Conservation (phyloP, 2,797 vertebrate species). For the Telmatherina bonti region DNA sequence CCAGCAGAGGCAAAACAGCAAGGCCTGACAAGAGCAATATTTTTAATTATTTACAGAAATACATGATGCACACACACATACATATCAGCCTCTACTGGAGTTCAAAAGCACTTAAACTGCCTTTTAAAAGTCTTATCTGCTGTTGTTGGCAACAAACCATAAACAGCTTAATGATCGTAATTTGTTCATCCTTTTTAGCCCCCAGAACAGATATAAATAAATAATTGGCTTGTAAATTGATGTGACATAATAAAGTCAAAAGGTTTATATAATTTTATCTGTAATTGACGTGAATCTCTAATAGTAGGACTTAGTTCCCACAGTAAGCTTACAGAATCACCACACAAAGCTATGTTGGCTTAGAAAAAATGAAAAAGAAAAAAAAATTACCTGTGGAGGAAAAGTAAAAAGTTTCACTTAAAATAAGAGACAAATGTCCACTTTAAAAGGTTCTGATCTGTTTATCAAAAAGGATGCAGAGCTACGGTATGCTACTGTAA, state of each 20-base stretch:
- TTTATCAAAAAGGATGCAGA: constrained; percentile 39
- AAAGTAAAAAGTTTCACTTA: constrained; percentile 2
- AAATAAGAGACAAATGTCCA: too few species aligned
- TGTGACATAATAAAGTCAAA: constrained; percentile 8
- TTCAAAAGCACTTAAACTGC: constrained; percentile 20
- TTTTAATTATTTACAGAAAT: constrained; percentile 61
- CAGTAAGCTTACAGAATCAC: too few species aligned
- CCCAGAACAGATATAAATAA: constrained; percentile 11
- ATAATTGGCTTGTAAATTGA: constrained; percentile 7
- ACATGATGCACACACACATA: constrained; percentile 8
- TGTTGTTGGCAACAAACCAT: background rate
- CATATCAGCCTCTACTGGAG: background rate
- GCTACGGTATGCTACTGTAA: constrained; percentile 5
- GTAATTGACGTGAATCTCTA: background rate
- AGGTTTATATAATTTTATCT: background rate
- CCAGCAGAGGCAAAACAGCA: constrained; percentile 57
- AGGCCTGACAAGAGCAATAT: constrained; percentile 31
- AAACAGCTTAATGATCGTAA: background rate
- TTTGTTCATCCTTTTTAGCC: constrained; percentile 13
- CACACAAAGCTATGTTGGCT: background rate
- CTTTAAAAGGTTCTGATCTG: constrained; percentile 17
- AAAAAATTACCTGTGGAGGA: constrained; percentile 5
- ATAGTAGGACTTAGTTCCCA: background rate
- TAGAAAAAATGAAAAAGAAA: constrained; percentile 2
- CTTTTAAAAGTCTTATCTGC: background rate